phyloP scores from a whole-genome alignment of 2,797 vertebrate genomes.

The Setipinna tenuifilis region DNA sequence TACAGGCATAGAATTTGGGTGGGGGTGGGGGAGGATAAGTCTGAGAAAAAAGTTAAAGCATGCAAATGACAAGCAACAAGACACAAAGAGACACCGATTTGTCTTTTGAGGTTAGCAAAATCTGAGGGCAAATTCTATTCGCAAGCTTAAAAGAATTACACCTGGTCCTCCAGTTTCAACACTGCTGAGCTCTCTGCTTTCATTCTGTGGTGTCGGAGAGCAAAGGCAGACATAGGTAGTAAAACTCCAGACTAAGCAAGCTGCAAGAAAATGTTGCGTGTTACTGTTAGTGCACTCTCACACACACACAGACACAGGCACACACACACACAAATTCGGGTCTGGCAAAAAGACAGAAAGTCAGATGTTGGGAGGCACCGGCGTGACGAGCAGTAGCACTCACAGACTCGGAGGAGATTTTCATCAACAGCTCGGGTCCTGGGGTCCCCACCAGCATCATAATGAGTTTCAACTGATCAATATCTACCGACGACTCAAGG shows the following conservation, averaged over 20 bases:
- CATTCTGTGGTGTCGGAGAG: slow-evolving; percentile 12
- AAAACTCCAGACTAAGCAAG: slow-evolving; percentile 60
- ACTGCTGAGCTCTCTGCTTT: slow-evolving; percentile 34
- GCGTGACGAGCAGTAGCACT: slow-evolving; percentile 70
- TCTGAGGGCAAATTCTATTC: slow-evolving; percentile 27
- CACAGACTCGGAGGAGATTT: slow-evolving; percentile 99
- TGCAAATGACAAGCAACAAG: slow-evolving; percentile 20
- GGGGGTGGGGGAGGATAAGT: neutral
- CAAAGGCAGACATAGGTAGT: slow-evolving; percentile 30
- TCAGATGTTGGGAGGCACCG: slow-evolving; percentile 55
- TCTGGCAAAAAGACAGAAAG: slow-evolving; percentile 44
- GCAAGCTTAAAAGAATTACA: slow-evolving; percentile 38
- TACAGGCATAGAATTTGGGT: neutral
- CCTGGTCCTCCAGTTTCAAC: slow-evolving; percentile 21
- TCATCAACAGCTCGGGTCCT: slow-evolving; percentile 97
- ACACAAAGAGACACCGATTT: slow-evolving; percentile 42
- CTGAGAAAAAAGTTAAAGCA: slow-evolving; percentile 18
- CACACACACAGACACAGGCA: slow-evolving; percentile 47
- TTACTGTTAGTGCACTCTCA: slow-evolving; percentile 12
- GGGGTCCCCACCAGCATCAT: slow-evolving; percentile 98
- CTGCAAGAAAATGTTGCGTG: slow-evolving; percentile 45
- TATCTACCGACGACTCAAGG: slow-evolving; percentile 80
- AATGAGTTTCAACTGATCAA: slow-evolving; percentile 99
- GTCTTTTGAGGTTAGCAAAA: slow-evolving; percentile 39
- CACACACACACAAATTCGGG: slow-evolving; percentile 52